A percentile compares a stretch with the other conserved stretches of the same genome.
These are phyloP conservation scores for Chloromyia formosa DNA, from an alignment of 2,888 invertebrate genomes.

Conservation along the genomic window DNA sequence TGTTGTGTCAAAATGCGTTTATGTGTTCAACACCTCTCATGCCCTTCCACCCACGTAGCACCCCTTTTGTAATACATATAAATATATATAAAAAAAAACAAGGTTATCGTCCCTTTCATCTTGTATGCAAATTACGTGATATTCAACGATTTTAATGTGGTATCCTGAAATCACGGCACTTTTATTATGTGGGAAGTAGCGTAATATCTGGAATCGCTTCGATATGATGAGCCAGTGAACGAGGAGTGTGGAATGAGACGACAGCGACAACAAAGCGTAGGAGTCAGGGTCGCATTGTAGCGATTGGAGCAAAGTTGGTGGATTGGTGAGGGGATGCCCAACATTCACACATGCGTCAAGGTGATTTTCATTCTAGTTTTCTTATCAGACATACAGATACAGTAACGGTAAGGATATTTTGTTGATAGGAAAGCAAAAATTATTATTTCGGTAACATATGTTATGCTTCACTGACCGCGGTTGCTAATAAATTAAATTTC, in stretches of 20 bases:
- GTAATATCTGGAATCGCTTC: too few species aligned
- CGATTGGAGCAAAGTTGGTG: not conserved
- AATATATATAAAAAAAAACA: not conserved
- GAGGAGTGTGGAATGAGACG: not conserved
- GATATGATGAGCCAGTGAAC: conserved; percentile 21
- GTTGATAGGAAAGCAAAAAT: not conserved
- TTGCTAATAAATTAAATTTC: too few species aligned
- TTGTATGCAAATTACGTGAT: not conserved
- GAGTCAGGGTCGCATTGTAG: conserved; percentile 17
- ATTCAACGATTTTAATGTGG: conserved; percentile 16
- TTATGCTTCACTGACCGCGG: not conserved
- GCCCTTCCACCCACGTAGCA: too few species aligned
- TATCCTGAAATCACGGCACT: conserved; percentile 16
- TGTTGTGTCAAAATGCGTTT: conserved; percentile 10
- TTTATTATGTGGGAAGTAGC: conserved; percentile 15
- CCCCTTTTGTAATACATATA: not conserved
- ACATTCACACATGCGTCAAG: conserved; percentile 19
- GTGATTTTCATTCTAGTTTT: conserved; percentile 15
- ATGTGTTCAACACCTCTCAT: not conserved
- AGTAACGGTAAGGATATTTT: not conserved
- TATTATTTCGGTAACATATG: not conserved
- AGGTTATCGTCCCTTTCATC: not conserved
- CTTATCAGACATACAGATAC: conserved; percentile 21
- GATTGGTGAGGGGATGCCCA: conserved; percentile 15
- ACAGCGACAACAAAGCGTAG: conserved; percentile 10